Evolutionary conservation across 2,113 vertebrate species (phyloP).

Genomic region (Calyptommatus sinebrachiatus): DNA sequence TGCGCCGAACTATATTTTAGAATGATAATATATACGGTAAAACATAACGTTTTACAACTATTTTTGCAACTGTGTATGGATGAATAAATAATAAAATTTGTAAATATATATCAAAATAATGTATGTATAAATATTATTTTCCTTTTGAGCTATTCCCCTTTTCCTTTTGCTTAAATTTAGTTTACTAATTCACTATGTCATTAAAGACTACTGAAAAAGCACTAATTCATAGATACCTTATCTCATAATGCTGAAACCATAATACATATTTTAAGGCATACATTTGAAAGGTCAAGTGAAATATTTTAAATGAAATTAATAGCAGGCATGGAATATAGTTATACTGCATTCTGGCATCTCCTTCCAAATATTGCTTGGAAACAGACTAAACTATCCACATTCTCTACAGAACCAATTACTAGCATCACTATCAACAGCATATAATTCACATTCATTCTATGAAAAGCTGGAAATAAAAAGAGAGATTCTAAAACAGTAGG

Average conservation of each 20-base stretch:
- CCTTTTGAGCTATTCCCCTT: not conserved
- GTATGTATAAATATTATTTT: not conserved
- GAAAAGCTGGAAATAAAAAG: conserved; percentile 22
- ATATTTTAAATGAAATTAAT: not conserved
- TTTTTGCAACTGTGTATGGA: too few species aligned
- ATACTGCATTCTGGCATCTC: not conserved
- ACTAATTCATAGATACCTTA: not conserved
- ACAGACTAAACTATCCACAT: conserved; percentile 28
- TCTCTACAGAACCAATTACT: conserved; percentile 31
- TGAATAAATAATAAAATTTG: too few species aligned
- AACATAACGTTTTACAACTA: too few species aligned
- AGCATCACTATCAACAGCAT: not conserved
- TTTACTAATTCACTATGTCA: not conserved
- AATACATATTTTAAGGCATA: not conserved
- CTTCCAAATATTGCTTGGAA: not conserved
- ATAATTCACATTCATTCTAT: not conserved
- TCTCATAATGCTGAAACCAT: not conserved
- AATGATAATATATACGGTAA: not conserved
- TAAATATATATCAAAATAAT: too few species aligned
- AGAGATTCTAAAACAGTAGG: not conserved
- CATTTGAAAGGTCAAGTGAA: not conserved
- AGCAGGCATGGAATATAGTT: not conserved
- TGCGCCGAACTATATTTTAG: not conserved
- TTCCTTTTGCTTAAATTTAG: not conserved
- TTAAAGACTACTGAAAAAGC: not conserved